A percentile compares a stretch with the other conserved stretches of the same genome.
Conservation (phyloP, 2,113 vertebrate species). For the Choloepus hoffmanni region DNA sequence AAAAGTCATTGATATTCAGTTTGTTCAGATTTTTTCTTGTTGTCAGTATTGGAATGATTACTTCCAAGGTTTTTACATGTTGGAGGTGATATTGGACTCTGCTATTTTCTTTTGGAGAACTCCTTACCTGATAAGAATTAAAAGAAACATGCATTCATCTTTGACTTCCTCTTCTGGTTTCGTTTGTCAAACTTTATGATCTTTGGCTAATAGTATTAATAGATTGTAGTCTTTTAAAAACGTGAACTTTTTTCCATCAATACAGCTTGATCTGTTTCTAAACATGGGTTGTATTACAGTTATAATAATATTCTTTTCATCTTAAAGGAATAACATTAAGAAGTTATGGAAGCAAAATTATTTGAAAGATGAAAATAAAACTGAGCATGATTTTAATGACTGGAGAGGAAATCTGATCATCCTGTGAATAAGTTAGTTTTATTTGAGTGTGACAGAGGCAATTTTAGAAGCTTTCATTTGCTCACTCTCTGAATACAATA, state of each 20-base stretch:
- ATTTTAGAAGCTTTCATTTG: constrained; percentile 54
- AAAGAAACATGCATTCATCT: neutral
- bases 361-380: constrained; percentile 30
- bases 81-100: neutral
- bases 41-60: neutral
- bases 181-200: neutral
- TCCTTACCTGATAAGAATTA: neutral
- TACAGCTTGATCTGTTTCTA: neutral
- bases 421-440: constrained; percentile 40
- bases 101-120: neutral
- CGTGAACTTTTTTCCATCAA: neutral
- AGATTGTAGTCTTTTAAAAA: neutral
- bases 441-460: neutral
- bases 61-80: neutral
- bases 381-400: neutral
- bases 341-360: neutral
- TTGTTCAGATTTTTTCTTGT: neutral
- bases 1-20: constrained; percentile 17
- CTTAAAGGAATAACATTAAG: neutral
- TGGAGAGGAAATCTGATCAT: constrained; percentile 30
- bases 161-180: constrained; percentile 3
- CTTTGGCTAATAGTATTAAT: neutral
- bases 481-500: neutral
- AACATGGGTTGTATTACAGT: neutral
- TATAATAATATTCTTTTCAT: constrained; percentile 2